Evolutionary conservation across 2,888 invertebrate species (phyloP).

Genomic region (Cephalotes varians): DNA sequence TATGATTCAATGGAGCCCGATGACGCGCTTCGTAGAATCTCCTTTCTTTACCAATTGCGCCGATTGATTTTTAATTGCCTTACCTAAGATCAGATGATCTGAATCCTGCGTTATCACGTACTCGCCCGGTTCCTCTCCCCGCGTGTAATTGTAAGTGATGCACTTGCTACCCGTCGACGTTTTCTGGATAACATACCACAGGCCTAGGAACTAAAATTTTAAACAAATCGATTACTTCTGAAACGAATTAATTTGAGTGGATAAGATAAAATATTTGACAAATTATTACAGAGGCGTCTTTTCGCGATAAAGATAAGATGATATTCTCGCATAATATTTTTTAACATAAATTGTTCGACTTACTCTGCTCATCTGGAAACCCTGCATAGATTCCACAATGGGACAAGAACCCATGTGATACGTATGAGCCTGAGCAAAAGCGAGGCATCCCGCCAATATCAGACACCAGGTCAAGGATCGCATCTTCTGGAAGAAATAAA

Average conservation of each 20-base stretch:
- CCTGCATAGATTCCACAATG: conserved; percentile 90
- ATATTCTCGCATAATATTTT: background rate
- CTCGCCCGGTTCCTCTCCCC: conserved; percentile 89
- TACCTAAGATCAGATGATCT: conserved; percentile 87
- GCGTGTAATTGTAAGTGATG: conserved; percentile 92
- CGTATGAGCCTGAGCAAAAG: conserved; percentile 86
- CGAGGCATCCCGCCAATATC: conserved; percentile 71
- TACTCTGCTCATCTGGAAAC: conserved; percentile 92
- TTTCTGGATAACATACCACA: conserved; percentile 94
- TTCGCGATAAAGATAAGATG: too few relatives aligned
- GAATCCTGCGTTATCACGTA: conserved; percentile 91
- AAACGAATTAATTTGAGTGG: background rate
- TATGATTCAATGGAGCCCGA: conserved; percentile 68
- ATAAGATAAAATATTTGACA: background rate
- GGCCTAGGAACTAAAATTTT: conserved; percentile 89
- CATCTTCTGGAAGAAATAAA: conserved; percentile 72
- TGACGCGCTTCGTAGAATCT: conserved; percentile 50
- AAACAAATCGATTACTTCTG: conserved; percentile 9
- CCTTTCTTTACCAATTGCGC: conserved; percentile 20
- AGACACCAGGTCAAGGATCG: conserved; percentile 57
- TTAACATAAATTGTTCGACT: conserved; percentile 71
- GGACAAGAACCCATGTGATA: conserved; percentile 93
- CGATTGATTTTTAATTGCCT: conserved; percentile 48
- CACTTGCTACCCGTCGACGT: conserved; percentile 93
- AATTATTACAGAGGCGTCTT: background rate